Evolutionary conservation across 2,797 vertebrate genomes (phyloP).

Genomic region (Danionella dracula): DNA sequence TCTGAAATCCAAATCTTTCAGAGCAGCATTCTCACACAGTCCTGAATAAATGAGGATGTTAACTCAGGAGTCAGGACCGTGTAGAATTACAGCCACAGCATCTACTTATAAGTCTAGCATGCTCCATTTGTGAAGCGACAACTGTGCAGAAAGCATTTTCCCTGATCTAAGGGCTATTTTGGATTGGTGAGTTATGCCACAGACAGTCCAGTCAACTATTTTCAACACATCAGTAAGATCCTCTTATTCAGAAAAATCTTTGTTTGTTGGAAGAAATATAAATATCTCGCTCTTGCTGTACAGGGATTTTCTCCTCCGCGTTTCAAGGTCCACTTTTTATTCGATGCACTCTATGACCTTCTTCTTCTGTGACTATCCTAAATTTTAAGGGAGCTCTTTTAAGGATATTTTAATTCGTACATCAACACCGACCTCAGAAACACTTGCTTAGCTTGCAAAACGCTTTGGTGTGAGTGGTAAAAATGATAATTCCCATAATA

Average conservation of each 20-base stretch:
- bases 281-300: neutral
- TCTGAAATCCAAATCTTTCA: slow-evolving; percentile 34
- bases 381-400: slow-evolving; percentile 68
- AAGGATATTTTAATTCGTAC: slow-evolving; percentile 40
- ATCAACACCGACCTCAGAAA: slow-evolving; percentile 12
- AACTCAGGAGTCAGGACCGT: slow-evolving; percentile 38
- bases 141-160: slow-evolving; percentile 53
- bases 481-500: neutral
- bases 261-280: neutral
- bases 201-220: slow-evolving; percentile 26
- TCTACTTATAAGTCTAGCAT: slow-evolving; percentile 32
- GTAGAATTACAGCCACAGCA: slow-evolving; percentile 29
- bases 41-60: slow-evolving; percentile 26
- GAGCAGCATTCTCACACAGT: slow-evolving; percentile 20
- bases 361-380: slow-evolving; percentile 61
- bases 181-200: slow-evolving; percentile 51
- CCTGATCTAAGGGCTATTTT: slow-evolving; percentile 66
- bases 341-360: slow-evolving; percentile 26
- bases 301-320: neutral
- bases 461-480: slow-evolving; percentile 5
- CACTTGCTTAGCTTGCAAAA: slow-evolving; percentile 21
- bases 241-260: slow-evolving; percentile 11
- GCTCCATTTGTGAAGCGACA: slow-evolving; percentile 42
- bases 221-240: slow-evolving; percentile 25
- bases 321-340: slow-evolving; percentile 35